Base-by-base conservation (phyloP, 1,140 invertebrate species). In the Diplogasteroides magnus region DNA sequence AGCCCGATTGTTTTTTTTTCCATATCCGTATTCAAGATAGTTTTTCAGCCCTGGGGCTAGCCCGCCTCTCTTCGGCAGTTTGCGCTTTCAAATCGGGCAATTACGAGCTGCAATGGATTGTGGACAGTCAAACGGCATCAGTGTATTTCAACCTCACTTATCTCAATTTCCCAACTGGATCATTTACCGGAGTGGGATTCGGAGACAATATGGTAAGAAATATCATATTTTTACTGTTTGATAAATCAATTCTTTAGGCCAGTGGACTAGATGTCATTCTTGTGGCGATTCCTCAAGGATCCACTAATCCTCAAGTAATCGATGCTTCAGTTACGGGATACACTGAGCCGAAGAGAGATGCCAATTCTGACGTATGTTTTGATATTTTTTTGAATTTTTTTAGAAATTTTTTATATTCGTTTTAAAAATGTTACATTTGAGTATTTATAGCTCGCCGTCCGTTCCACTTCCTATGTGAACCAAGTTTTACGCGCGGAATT, bases 151-250 rank as follows among this genome's bases (percentile, higher is more conserved):
- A 74, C 26, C 57, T 72, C 57, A 72, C 25, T 28, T 72, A 66
- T 25, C 62, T 15, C 13, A 61, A 72, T 25, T 72, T 72, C 58
- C 70, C 69, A 1, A 23, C 69, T 1, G 31, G 68, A 26, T 48
- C 70, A n/a, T 72, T 57, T 31, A 72, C 70, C 1, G 70, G 70
- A 31, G 70, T 72, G n/a, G 70, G 56, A 14, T 72, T 72, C 60
- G 70, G 70, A 61, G 68, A 72, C 23, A 32, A 58, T 29, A 56
- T 56, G 60, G 70, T 72, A 27, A 28, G 37, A 3, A 23, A 25
- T 57, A 25, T 26, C 23, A 3, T 1, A 19, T 67, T 14, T n/a
- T 28, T 27, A 31, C 14, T 14, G 2, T n/a, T 27, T 64, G 15
- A 27, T 26, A 2, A 25, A 64, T 2, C n/a, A 1, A 63, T 68